Evolutionary conservation across 2,888 invertebrate genomes (phyloP), one percentile per base, ranked within the genome.

Genomic region (Serripes groenlandicus): DNA sequence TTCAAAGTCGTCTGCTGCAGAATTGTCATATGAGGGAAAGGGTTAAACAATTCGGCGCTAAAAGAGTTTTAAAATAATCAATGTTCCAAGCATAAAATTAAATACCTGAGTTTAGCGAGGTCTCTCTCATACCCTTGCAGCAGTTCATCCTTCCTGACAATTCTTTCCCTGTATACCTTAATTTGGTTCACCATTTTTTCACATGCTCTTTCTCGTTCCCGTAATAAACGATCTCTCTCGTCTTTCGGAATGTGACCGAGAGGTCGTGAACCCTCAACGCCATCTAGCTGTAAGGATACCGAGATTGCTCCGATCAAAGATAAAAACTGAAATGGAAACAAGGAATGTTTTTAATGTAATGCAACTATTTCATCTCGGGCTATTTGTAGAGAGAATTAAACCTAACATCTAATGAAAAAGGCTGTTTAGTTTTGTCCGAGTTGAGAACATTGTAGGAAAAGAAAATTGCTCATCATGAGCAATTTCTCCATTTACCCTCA

Each of bases 81-180:
- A 42, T 11, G 7, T 21, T 5, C 2, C 49, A 49, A 21, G 7
- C 1, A 37, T 3, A 58, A 34, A 72, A 58, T 60, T 42, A 62
- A 28, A 28, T 80, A 94, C 92, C 94, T 91, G 66, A 95, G 89
- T 84, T 93, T 94, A 21, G 93, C 92, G n/a, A 95, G 86, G 86
- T 94, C 94, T 69, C 88, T 86, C 80, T 95, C 95, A 83, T 94
- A 95, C 32, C 93, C 93, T 68, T 92, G 91, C n/a, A 95, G 84
- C 15, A 95, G 87, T 42, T 93, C 93, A 75, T 94, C 94, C 76
- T 95, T 95, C 58, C 94, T 86, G 7, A 81, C 74, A 28, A 94
- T 90, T 66, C 92, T 84, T 49, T 94, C 94, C 68, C 89, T 88
- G 75, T 94, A 78, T 7, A 91, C 89, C 81, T 89, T 91, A 35